Evolutionary conservation across 2,888 invertebrate genomes (phyloP), one percentile per base, ranked within the genome.

Genomic region (Cryptocephalus primarius): DNA sequence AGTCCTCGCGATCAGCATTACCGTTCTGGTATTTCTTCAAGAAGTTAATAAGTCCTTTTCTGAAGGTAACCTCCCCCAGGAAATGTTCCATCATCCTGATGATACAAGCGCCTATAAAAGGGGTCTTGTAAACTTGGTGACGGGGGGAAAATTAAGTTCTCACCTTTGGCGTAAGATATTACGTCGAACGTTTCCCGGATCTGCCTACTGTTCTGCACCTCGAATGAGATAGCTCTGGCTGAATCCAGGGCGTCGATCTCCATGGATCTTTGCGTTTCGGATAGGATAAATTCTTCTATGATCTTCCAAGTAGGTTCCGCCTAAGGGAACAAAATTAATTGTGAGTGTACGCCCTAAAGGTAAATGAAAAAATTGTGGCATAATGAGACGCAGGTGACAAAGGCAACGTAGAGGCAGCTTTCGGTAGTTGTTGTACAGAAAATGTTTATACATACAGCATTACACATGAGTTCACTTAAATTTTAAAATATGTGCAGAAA

Each of bases 11-110:
- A 51, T 79, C 75, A 0, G 83, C 82, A 59, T 79, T 82, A 6
- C 67, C 66, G 58, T 77, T 83, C 48, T 74, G 68, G 55, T 74
- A 75, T 8, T 64, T 65, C 14, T 70, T 67, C 33, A 82, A 62
- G 55, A 76, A 75, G 49, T 74, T 72, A 32, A 69, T 72, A 1
- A 80, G 63, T 6, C 78, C 78, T 9, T 64, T 60, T 44, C 72
- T 72, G 62, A 81, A 80, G 1, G 74, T 73, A 22, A 70, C 69
- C 55, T 80, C 78, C 1, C 85, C 85, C 9, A 86, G 71, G 59
- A 83, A 79, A 51, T 80, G 75, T 55, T 78, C 75, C 70, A 87
- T 76, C 86, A 87, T 87, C 51, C 82, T 71, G 48, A 87, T 75
- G 2, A 88, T 68, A 8, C 82, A 78, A 1, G 85, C 80, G 36